phyloP scores from a whole-genome alignment of 2,797 vertebrate species.

The Pipistrellus pygmaeus region DNA sequence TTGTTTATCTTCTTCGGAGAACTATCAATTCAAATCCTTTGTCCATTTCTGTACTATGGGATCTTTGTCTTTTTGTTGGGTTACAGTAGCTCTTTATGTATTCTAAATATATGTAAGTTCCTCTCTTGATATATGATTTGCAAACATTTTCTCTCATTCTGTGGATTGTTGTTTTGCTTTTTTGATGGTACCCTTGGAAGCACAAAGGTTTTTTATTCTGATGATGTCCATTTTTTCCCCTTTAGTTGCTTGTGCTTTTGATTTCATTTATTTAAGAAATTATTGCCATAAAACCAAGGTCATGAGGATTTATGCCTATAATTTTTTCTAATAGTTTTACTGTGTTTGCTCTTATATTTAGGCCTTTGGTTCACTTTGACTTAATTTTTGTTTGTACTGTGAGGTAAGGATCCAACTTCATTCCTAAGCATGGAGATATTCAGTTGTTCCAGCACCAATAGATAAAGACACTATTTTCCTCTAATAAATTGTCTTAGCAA shows the following conservation, averaged over 20 bases:
- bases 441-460: not conserved
- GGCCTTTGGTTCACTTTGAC: not conserved
- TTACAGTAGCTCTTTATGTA: slow-evolving; percentile 20
- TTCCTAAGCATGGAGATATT: not conserved
- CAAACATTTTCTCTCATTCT: slow-evolving; percentile 3
- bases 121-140: not conserved
- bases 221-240: not conserved
- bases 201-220: not conserved
- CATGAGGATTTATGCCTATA: not conserved
- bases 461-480: not conserved
- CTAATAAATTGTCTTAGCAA: not conserved
- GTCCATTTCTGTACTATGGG: not conserved
- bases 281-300: slow-evolving; percentile 1
- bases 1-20: slow-evolving; percentile 1
- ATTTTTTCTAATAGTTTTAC: slow-evolving; percentile 18
- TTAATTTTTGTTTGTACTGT: not conserved
- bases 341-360: not conserved
- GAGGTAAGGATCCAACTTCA: not conserved
- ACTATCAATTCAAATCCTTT: not conserved
- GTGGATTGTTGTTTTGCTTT: slow-evolving; percentile 37
- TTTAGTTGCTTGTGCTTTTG: not conserved
- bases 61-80: not conserved
- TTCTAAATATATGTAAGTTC: not conserved
- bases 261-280: slow-evolving; percentile 17
- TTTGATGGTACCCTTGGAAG: not conserved